These are phyloP conservation scores for Cherax destructor DNA, from an alignment of 1,140 invertebrate species.

Conservation along the genomic window DNA sequence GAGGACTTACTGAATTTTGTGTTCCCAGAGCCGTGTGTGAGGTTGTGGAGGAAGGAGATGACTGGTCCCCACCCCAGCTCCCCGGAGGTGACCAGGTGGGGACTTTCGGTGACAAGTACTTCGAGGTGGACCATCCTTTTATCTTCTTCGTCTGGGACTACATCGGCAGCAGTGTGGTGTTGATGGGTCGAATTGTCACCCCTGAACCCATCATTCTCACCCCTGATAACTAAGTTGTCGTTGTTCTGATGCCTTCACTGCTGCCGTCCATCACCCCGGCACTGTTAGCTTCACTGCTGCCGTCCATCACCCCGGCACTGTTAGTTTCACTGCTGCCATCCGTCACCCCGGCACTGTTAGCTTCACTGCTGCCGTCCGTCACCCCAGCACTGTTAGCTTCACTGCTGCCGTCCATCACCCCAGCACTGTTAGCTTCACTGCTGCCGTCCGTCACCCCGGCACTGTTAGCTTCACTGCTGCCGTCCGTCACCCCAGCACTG, in stretches of 20 bases:
- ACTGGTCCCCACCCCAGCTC: conserved; percentile 57
- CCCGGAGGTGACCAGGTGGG: conserved; percentile 71
- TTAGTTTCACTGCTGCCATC: too few relatives aligned
- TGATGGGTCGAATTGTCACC: conserved; percentile 74
- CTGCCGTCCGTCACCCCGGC: too few relatives aligned
- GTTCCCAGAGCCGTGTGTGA: conserved; percentile 73
- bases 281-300: too few relatives aligned
- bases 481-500: background rate
- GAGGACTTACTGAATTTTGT: background rate
- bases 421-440: too few relatives aligned
- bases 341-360: too few relatives aligned
- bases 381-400: too few relatives aligned
- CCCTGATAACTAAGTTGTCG: background rate
- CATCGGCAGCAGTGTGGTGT: conserved; percentile 74
- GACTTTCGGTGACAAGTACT: conserved; percentile 74
- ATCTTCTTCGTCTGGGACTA: conserved; percentile 77
- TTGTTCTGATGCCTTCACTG: too few relatives aligned
- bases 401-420: too few relatives aligned
- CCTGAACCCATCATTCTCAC: conserved; percentile 64
- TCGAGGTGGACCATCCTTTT: conserved; percentile 76
- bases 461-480: too few relatives aligned
- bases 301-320: too few relatives aligned
- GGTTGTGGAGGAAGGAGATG: conserved; percentile 73
- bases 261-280: too few relatives aligned
- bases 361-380: too few relatives aligned